phyloP scores from a whole-genome alignment of 2,113 vertebrate species.

The Thalassarche chlororhynchos region DNA sequence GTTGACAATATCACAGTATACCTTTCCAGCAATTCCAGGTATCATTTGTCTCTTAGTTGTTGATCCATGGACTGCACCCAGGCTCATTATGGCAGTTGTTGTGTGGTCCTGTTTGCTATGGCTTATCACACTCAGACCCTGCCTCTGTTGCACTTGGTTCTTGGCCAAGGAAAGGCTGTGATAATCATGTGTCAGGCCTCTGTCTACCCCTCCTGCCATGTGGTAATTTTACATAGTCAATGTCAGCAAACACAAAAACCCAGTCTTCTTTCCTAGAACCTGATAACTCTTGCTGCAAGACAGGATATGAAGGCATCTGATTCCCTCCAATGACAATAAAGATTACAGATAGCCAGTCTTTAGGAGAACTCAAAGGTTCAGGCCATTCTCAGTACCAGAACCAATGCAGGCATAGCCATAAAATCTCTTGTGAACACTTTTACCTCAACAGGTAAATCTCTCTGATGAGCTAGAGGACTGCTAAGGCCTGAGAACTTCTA shows the following conservation, averaged over 20 bases:
- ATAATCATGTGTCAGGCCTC: not conserved
- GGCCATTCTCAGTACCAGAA: not conserved
- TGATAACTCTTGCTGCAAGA: not conserved
- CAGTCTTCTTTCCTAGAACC: not conserved
- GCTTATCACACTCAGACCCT: not conserved
- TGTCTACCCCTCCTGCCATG: accelerated
- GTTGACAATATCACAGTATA: not conserved
- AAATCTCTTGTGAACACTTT: not conserved
- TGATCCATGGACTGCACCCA: not conserved
- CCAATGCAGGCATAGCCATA: not conserved
- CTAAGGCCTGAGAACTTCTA: not conserved
- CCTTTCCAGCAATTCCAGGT: not conserved
- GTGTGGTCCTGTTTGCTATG: not conserved
- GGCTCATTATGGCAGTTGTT: not conserved
- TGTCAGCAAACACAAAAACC: not conserved
- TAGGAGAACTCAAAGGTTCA: not conserved
- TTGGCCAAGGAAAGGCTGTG: not conserved
- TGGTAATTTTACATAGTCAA: not conserved
- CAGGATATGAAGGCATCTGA: not conserved
- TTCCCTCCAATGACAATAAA: not conserved
- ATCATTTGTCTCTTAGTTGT: not conserved
- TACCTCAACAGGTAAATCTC: not conserved
- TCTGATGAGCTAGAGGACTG: not conserved
- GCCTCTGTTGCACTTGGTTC: not conserved
- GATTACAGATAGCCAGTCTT: not conserved